Percentiles rank a stretch among this genome's conserved stretches.
Conservation (phyloP, 2,797 vertebrate species). For the Anas flavirostris region DNA sequence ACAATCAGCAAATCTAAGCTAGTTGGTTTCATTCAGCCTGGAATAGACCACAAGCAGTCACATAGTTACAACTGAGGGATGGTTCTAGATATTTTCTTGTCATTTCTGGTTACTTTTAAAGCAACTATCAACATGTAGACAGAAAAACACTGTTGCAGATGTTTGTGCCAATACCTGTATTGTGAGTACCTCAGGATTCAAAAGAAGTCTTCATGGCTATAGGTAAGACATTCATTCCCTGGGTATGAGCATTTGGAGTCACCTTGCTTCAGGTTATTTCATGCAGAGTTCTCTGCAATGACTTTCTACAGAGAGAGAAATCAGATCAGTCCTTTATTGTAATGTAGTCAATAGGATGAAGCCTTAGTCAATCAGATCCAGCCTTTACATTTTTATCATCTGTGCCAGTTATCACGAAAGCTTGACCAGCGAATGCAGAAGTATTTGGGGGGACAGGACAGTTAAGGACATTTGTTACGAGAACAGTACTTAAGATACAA, state of each 20-base stretch:
- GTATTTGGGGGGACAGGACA: background rate
- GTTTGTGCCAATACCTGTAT: fast-evolving
- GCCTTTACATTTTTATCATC: background rate
- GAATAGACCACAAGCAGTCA: background rate
- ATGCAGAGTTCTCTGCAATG: background rate
- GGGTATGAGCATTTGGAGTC: background rate
- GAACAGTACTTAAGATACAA: background rate
- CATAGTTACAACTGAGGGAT: background rate
- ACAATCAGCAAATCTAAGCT: fast-evolving
- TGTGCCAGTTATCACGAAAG: no score
- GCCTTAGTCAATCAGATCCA: no score
- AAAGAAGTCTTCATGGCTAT: fast-evolving
- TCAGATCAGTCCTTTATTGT: background rate
- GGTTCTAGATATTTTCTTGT: background rate
- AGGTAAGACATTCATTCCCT: no score
- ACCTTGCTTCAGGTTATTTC: background rate
- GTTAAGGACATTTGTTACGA: background rate
- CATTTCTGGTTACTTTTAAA: background rate
- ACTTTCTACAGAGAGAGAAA: background rate
- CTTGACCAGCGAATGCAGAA: background rate
- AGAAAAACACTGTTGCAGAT: background rate
- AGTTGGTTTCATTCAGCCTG: background rate
- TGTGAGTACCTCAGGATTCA: fast-evolving
- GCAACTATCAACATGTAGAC: no score
- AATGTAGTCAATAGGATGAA: background rate